These are phyloP conservation scores for Drepanosiphum platanoidis DNA, from an alignment of 2,888 invertebrate genomes.

Conservation along the genomic window DNA sequence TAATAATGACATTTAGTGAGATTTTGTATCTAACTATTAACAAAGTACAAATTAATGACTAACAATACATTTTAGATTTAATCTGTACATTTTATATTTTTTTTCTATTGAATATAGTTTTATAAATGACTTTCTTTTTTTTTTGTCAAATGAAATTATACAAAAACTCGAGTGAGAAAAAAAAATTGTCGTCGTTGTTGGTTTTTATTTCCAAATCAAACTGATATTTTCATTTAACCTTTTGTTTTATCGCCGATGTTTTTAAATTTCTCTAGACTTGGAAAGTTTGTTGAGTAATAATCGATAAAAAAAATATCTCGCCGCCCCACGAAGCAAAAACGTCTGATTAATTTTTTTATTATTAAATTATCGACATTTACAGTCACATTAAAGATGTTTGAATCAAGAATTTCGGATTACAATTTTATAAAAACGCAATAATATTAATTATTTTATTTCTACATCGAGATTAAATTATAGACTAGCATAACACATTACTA, in stretches of 20 bases:
- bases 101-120: neutral
- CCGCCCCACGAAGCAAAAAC: too few relatives aligned
- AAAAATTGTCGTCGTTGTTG: neutral
- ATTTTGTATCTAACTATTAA: slow-evolving; percentile 6
- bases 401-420: too few relatives aligned
- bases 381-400: too few relatives aligned
- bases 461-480: neutral
- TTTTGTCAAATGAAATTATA: neutral
- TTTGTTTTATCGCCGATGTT: too few relatives aligned
- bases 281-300: too few relatives aligned
- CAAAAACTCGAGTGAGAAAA: neutral
- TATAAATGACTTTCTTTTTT: neutral
- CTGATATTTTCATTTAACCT: neutral
- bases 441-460: neutral
- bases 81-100: neutral
- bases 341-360: too few relatives aligned
- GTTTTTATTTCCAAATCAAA: neutral
- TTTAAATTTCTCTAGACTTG: too few relatives aligned
- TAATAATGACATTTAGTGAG: slow-evolving; percentile 29
- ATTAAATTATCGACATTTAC: too few relatives aligned
- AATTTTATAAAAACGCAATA: too few relatives aligned
- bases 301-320: too few relatives aligned
- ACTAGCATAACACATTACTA: neutral
- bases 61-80: neutral
- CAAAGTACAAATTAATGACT: slow-evolving; percentile 19